A percentile compares a stretch with the other conserved stretches of the same genome.
Evolutionary conservation across 2,113 vertebrate species (phyloP).

Genomic region (Mola mola): DNA sequence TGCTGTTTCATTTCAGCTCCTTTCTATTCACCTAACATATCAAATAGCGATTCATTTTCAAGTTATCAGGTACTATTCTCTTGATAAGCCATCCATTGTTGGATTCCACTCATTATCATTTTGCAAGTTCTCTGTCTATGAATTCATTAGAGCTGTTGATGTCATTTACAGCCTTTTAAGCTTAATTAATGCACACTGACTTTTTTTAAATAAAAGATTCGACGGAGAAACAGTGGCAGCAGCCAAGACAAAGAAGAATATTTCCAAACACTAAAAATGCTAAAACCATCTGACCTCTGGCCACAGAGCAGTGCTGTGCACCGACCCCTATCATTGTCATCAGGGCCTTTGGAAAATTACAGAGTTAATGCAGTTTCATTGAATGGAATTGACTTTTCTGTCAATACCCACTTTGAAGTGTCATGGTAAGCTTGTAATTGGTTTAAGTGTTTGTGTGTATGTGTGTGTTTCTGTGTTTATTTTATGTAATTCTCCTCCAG

Average conservation of each 20-base stretch:
- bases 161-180: slow-evolving; percentile 75
- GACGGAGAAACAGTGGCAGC: slow-evolving; percentile 20
- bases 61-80: slow-evolving; percentile 36
- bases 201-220: slow-evolving; percentile 47
- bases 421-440: slow-evolving; percentile 8
- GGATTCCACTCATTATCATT: slow-evolving; percentile 62
- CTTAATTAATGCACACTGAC: slow-evolving; percentile 66
- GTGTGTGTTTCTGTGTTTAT: not conserved
- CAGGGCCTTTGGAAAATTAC: slow-evolving; percentile 22
- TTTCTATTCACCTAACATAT: slow-evolving; percentile 29
- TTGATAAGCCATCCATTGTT: slow-evolving; percentile 52
- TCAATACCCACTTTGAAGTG: slow-evolving; percentile 28
- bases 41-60: slow-evolving; percentile 2
- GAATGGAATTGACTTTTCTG: slow-evolving; percentile 28
- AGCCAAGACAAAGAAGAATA: slow-evolving; percentile 12
- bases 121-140: slow-evolving; percentile 35
- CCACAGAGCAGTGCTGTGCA: not conserved
- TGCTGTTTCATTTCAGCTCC: slow-evolving; percentile 24
- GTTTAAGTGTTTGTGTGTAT: not conserved
- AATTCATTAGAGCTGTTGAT: slow-evolving; percentile 64
- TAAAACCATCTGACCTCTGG: slow-evolving; percentile 9
- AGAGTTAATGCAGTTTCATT: slow-evolving; percentile 14
- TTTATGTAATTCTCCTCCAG: too few relatives aligned
- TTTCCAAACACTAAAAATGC: slow-evolving; percentile 4
- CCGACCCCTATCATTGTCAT: slow-evolving; percentile 28